Percentiles rank a stretch among this genome's conserved stretches.
phyloP scores from a whole-genome alignment of 2,113 vertebrate species.

The Cebidichthys violaceus region DNA sequence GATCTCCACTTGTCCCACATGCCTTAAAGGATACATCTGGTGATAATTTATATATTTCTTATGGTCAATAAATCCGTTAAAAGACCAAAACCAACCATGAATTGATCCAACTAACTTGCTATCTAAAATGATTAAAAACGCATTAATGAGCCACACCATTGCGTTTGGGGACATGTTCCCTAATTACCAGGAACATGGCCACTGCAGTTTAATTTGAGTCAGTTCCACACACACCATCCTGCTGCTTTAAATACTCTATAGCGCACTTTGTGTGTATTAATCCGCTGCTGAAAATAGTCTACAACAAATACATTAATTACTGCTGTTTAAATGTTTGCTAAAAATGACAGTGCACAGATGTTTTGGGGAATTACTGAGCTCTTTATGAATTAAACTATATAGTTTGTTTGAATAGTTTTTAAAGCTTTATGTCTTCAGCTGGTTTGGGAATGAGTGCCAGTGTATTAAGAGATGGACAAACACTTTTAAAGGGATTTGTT shows the following conservation, averaged over 20 bases:
- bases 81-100: not conserved
- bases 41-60: not conserved
- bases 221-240: not conserved
- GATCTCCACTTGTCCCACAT: not conserved
- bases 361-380: not conserved
- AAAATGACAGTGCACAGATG: not conserved
- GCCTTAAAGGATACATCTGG: not conserved
- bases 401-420: not conserved
- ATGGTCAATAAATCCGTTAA: not conserved
- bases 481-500: not conserved
- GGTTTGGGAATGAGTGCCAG: not conserved
- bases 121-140: not conserved
- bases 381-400: not conserved
- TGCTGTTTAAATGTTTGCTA: not conserved
- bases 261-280: not conserved
- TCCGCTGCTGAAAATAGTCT: conserved; percentile 4
- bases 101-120: not conserved
- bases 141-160: not conserved
- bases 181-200: not conserved
- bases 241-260: not conserved
- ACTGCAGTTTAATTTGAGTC: not conserved
- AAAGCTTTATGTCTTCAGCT: not conserved
- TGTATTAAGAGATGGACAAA: not conserved
- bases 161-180: not conserved
- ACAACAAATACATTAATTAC: not conserved